Evolutionary conservation across 2,797 vertebrate genomes (phyloP).

Genomic region (Darevskia mixta): DNA sequence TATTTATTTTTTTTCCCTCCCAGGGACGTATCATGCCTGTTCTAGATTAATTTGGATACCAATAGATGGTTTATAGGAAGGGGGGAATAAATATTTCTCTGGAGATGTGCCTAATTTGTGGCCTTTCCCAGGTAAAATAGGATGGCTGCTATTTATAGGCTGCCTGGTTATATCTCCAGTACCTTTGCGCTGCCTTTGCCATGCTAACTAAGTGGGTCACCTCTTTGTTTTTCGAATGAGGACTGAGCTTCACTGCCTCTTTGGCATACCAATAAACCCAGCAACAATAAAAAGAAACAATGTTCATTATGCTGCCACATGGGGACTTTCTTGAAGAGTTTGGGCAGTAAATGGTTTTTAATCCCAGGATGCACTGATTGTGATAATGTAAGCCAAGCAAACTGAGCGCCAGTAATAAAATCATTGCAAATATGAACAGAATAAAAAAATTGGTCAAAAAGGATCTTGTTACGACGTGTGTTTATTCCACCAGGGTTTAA

Average conservation of each 20-base stretch:
- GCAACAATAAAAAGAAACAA: slow-evolving; percentile 74
- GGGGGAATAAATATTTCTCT: not conserved
- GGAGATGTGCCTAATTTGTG: slow-evolving; percentile 18
- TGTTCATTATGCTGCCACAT: slow-evolving; percentile 72
- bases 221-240: slow-evolving; percentile 68
- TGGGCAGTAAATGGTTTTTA: slow-evolving; percentile 79
- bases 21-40: slow-evolving; percentile 24
- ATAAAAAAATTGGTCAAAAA: slow-evolving; percentile 71
- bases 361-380: slow-evolving; percentile 79
- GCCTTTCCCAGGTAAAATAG: slow-evolving; percentile 30
- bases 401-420: slow-evolving; percentile 71
- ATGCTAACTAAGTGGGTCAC: slow-evolving; percentile 34
- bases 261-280: slow-evolving; percentile 68
- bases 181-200: slow-evolving; percentile 26
- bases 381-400: slow-evolving; percentile 65
- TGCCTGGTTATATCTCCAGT: slow-evolving; percentile 38
- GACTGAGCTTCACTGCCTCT: slow-evolving; percentile 42
- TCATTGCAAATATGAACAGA: slow-evolving; percentile 73
- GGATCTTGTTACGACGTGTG: slow-evolving; percentile 76
- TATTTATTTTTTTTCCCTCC: slow-evolving; percentile 4
- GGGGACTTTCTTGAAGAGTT: slow-evolving; percentile 76
- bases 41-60: slow-evolving; percentile 43
- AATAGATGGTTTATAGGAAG: slow-evolving; percentile 24
- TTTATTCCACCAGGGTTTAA: slow-evolving; percentile 76
- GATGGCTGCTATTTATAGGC: not conserved